Evolutionary conservation across 37 sponge, comb jelly and placozoan species (phyloP).

Genomic region (Haliclona indistincta): DNA sequence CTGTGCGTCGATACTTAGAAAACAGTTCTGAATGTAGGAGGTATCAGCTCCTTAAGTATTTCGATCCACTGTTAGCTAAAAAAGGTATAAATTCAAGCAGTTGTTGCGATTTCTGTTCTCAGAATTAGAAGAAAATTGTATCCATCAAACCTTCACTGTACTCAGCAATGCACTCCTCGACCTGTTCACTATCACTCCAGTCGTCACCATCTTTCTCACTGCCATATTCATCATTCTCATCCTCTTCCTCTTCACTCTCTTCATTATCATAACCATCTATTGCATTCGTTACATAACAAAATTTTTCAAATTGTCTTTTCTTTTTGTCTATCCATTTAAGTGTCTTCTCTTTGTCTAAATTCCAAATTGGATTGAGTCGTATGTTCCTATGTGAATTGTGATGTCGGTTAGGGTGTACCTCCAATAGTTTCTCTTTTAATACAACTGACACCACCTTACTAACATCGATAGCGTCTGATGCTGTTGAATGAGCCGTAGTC

Average conservation of each 20-base stretch:
- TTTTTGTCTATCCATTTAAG: neutral
- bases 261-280: neutral
- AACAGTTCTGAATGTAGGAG: conserved; percentile 19
- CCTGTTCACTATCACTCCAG: too few relatives aligned
- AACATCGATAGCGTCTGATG: neutral
- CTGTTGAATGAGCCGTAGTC: neutral
- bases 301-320: neutral
- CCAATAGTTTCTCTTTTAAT: neutral
- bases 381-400: neutral
- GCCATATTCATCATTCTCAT: too few relatives aligned
- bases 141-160: too few relatives aligned
- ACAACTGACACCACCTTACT: too few relatives aligned
- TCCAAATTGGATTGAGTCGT: neutral
- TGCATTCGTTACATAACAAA: too few relatives aligned
- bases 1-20: conserved; percentile 27
- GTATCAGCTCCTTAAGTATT: conserved; percentile 17
- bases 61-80: conserved; percentile 4
- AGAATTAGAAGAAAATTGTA: too few relatives aligned
- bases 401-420: too few relatives aligned
- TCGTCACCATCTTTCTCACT: too few relatives aligned
- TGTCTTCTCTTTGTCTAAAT: neutral
- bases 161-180: neutral
- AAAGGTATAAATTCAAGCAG: too few relatives aligned
- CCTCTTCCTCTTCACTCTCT: neutral
- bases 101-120: too few relatives aligned